These are phyloP conservation scores for Lucilia sericata DNA, from an alignment of 1,140 invertebrate species.

Conservation along the genomic window DNA sequence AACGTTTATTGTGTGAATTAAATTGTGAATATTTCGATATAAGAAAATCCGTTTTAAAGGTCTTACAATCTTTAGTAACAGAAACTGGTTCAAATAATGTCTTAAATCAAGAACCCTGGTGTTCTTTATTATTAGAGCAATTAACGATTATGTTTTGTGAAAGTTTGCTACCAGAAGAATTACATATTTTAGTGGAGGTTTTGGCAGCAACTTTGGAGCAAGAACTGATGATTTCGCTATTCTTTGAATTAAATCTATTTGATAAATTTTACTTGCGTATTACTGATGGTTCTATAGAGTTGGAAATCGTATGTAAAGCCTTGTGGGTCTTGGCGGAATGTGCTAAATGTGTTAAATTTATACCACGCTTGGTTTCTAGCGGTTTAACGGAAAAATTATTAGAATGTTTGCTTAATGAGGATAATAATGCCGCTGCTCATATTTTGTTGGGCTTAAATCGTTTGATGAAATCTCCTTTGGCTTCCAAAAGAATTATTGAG, in stretches of 20 bases:
- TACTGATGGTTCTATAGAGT: slow-evolving; percentile 41
- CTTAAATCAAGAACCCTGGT: slow-evolving; percentile 53
- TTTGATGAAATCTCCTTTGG: slow-evolving; percentile 52
- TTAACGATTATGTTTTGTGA: slow-evolving; percentile 57
- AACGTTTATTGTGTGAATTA: slow-evolving; percentile 61
- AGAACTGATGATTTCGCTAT: slow-evolving; percentile 61
- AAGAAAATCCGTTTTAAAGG: slow-evolving; percentile 53
- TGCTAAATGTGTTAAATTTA: slow-evolving; percentile 55
- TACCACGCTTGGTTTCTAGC: slow-evolving; percentile 53
- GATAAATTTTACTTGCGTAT: slow-evolving; percentile 55
- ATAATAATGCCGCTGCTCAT: slow-evolving; percentile 49
- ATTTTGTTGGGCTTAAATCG: slow-evolving; percentile 57
- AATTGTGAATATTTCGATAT: slow-evolving; percentile 59
- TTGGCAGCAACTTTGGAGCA: slow-evolving; percentile 58
- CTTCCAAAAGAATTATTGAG: slow-evolving; percentile 53
- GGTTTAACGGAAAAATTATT: slow-evolving; percentile 56
- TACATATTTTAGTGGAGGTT: slow-evolving; percentile 55
- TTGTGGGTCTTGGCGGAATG: slow-evolving; percentile 60
- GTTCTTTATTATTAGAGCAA: slow-evolving; percentile 56
- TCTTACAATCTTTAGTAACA: slow-evolving; percentile 52
- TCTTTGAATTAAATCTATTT: slow-evolving; percentile 64
- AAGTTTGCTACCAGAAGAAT: slow-evolving; percentile 50
- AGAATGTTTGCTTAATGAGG: slow-evolving; percentile 53
- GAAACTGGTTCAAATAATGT: slow-evolving; percentile 54
- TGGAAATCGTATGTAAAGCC: slow-evolving; percentile 54